Conservation (phyloP, 2,888 invertebrate species). For the Idaea straminata region DNA sequence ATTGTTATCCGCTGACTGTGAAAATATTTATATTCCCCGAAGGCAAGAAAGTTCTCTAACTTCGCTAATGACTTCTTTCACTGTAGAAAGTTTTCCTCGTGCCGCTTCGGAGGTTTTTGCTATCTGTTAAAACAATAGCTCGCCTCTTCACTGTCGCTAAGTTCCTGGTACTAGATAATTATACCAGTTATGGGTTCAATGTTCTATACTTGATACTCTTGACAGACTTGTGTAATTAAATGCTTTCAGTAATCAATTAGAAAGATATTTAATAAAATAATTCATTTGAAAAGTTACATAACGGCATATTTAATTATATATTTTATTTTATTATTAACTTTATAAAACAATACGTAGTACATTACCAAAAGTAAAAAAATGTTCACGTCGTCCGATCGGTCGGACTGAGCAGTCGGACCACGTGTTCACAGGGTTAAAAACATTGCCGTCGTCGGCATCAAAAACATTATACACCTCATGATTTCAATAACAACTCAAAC, state of each 20-base stretch:
- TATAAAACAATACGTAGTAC: too few relatives aligned
- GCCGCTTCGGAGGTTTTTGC: constrained; percentile 60
- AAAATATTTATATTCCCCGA: constrained; percentile 69
- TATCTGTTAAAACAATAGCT: constrained; percentile 67
- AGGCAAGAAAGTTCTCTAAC: constrained; percentile 60
- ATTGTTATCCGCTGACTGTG: constrained; percentile 62
- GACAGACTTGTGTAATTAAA: background rate
- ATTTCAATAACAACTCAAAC: too few relatives aligned
- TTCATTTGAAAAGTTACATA: too few relatives aligned
- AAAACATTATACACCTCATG: too few relatives aligned
- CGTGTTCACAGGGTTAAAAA: too few relatives aligned
- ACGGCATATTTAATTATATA: too few relatives aligned
- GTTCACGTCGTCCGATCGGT: too few relatives aligned
- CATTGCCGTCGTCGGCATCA: too few relatives aligned
- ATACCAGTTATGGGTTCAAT: constrained; percentile 7
- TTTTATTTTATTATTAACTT: too few relatives aligned
- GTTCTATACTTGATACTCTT: background rate
- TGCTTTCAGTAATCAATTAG: background rate
- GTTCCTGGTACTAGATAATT: constrained; percentile 34
- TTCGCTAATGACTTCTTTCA: constrained; percentile 75
- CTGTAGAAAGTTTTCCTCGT: constrained; percentile 59
- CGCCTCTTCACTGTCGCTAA: constrained; percentile 53
- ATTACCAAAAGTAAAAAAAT: too few relatives aligned
- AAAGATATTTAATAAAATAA: background rate
- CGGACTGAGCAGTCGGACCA: too few relatives aligned